Evolutionary conservation across 2,797 vertebrate genomes (phyloP).

Genomic region (Enteromius mattozi): DNA sequence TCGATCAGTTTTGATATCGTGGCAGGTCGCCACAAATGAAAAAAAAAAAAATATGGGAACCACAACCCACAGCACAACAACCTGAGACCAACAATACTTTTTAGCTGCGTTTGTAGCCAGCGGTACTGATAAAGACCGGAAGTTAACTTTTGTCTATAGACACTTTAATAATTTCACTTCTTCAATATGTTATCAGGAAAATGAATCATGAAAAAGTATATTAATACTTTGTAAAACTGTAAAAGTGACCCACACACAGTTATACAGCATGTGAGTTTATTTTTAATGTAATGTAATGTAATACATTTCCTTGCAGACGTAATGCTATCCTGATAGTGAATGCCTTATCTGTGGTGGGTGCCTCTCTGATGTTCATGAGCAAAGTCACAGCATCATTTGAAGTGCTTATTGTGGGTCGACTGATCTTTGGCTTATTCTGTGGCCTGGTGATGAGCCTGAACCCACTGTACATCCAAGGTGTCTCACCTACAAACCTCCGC

Average conservation of each 20-base stretch:
- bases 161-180: background rate
- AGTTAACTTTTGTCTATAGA: too few relatives aligned
- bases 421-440: conserved; percentile 82
- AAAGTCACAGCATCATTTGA: conserved; percentile 76
- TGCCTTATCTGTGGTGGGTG: conserved; percentile 74
- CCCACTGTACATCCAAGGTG: conserved; percentile 82
- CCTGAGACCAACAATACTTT: too few relatives aligned
- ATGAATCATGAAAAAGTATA: background rate
- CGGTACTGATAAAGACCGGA: too few relatives aligned
- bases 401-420: conserved; percentile 77
- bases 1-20: too few relatives aligned
- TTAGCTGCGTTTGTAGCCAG: too few relatives aligned
- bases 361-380: conserved; percentile 77
- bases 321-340: conserved; percentile 82
- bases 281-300: background rate
- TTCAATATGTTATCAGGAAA: background rate
- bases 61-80: too few relatives aligned
- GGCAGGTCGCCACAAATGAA: too few relatives aligned
- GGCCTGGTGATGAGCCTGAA: conserved; percentile 82
- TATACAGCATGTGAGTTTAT: background rate
- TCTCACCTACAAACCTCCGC: conserved; percentile 78
- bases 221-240: background rate
- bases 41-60: too few relatives aligned
- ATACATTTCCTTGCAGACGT: conserved; percentile 64
- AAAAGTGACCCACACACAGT: background rate